Evolutionary conservation across 1,140 invertebrate species (phyloP).

Genomic region (Piezodorus guildinii): DNA sequence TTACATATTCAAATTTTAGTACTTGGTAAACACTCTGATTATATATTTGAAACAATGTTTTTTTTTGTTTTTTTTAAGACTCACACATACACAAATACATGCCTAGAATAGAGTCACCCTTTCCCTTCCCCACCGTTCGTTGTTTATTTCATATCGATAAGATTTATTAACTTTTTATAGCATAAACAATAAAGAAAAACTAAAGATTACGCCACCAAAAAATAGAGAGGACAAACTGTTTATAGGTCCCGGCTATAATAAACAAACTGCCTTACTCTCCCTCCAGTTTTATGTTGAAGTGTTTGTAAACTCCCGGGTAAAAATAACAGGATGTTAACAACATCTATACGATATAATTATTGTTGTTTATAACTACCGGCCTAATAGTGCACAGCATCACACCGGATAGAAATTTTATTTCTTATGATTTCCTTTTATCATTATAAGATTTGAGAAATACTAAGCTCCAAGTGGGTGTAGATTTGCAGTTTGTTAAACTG

Average conservation of each 20-base stretch:
- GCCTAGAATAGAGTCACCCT: too few relatives aligned
- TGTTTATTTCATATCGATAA: constrained; percentile 2
- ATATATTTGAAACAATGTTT: too few relatives aligned
- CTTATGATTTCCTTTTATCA: too few relatives aligned
- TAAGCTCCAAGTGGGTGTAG: too few relatives aligned
- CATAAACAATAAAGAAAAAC: neutral
- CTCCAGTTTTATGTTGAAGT: neutral
- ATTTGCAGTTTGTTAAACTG: too few relatives aligned
- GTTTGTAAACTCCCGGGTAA: neutral
- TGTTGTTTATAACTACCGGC: constrained; percentile 1
- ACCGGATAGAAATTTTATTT: neutral
- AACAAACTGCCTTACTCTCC: neutral
- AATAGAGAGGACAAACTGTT: constrained; percentile 4
- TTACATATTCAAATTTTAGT: too few relatives aligned
- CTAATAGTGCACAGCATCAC: neutral
- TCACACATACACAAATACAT: too few relatives aligned
- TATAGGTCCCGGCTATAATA: neutral
- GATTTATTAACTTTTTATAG: neutral
- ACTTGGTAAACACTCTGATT: too few relatives aligned
- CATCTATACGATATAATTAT: constrained; percentile 4
- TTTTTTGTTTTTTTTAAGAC: too few relatives aligned
- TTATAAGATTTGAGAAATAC: too few relatives aligned
- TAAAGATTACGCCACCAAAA: neutral
- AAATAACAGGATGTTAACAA: constrained; percentile 5
- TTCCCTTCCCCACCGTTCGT: neutral